A percentile compares a stretch with the other conserved stretches of the same genome.
phyloP scores from a whole-genome alignment of 2,113 vertebrate genomes.

The Taurulus bubalis region DNA sequence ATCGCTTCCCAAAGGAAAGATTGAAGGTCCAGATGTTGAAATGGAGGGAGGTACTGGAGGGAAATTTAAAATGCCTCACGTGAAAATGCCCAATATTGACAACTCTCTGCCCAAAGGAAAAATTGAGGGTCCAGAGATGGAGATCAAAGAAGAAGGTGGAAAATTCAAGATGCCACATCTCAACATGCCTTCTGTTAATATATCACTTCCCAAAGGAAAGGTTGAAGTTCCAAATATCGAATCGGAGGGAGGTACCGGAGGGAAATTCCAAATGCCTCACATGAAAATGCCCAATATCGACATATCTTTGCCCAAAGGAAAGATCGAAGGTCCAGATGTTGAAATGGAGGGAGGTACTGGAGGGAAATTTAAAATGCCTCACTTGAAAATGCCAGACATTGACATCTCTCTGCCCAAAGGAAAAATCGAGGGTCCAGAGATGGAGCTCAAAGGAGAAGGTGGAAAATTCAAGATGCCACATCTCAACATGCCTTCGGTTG shows the following conservation, averaged over 20 bases:
- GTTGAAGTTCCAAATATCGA: conserved; percentile 50
- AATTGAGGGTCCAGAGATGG: conserved; percentile 48
- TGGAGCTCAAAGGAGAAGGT: conserved; percentile 38
- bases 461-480: conserved; percentile 61
- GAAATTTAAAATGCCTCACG: conserved; percentile 55
- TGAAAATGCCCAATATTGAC: conserved; percentile 67
- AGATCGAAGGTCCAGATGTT: conserved; percentile 21
- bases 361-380: conserved; percentile 52
- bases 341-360: not conserved
- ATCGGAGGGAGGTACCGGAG: conserved; percentile 18
- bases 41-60: conserved; percentile 47
- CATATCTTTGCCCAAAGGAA: conserved; percentile 62
- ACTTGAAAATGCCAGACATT: conserved; percentile 40
- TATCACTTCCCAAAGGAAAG: conserved; percentile 50
- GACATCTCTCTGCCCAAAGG: conserved; percentile 68
- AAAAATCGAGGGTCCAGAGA: conserved; percentile 23
- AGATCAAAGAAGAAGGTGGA: conserved; percentile 2
- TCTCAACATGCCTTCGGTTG: conserved; percentile 60
- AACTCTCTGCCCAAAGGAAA: conserved; percentile 60
- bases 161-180: conserved; percentile 43
- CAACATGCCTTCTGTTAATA: conserved; percentile 40
- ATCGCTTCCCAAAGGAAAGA: not conserved
- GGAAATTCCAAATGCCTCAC: conserved; percentile 64
- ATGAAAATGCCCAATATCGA: conserved; percentile 66
- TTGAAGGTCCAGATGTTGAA: conserved; percentile 14